These are phyloP conservation scores for Menura novaehollandiae DNA, from an alignment of 2,113 vertebrate species.

Conservation along the genomic window DNA sequence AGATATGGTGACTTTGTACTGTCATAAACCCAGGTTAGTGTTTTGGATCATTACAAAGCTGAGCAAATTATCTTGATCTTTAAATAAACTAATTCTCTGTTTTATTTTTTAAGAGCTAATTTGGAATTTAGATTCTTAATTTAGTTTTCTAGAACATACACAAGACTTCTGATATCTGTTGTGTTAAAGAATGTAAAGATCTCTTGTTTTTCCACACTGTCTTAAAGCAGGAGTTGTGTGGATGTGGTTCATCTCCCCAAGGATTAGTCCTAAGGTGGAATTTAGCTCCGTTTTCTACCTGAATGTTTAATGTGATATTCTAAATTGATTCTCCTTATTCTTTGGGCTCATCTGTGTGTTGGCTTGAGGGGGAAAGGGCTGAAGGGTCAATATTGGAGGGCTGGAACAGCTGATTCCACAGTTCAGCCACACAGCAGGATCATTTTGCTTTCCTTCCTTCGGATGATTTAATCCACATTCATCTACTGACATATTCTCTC, in stretches of 20 bases:
- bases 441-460: neutral
- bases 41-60: neutral
- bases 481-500: neutral
- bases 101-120: neutral
- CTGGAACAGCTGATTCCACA: neutral
- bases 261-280: neutral
- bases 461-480: neutral
- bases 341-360: neutral
- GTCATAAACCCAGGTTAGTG: neutral
- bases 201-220: neutral
- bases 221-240: neutral
- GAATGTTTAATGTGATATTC: neutral
- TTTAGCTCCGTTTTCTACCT: neutral
- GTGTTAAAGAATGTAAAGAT: fast-evolving
- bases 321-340: neutral
- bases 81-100: neutral
- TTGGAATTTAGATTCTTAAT: neutral
- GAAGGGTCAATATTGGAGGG: fast-evolving
- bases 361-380: neutral
- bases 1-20: neutral
- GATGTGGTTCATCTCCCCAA: too few relatives aligned
- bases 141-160: neutral
- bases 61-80: neutral
- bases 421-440: neutral
- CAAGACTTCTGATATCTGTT: fast-evolving